Evolutionary conservation across 2,888 invertebrate species (phyloP).

Genomic region (Aricia artaxerxes): DNA sequence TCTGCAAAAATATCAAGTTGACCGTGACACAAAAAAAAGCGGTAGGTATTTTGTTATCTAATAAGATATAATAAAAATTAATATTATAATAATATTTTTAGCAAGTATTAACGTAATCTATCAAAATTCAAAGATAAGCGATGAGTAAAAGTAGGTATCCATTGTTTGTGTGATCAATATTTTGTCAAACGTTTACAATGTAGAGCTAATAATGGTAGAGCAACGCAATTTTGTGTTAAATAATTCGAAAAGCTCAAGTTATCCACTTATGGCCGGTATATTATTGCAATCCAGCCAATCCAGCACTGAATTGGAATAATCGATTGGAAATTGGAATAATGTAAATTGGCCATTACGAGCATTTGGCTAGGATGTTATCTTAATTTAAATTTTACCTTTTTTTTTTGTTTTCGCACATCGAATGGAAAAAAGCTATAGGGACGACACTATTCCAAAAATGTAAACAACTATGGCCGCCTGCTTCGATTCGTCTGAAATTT

Average conservation of each 20-base stretch:
- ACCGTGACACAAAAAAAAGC: conserved; percentile 35
- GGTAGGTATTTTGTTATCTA: conserved; percentile 24
- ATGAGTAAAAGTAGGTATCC: neutral
- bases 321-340: no score
- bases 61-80: neutral
- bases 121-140: neutral
- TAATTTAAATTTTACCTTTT: no score
- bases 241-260: neutral
- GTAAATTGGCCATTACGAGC: no score
- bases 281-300: no score
- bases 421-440: neutral
- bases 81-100: neutral
- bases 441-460: conserved; percentile 1
- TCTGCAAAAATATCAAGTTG: conserved; percentile 33
- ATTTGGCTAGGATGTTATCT: no score
- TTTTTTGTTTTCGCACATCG: neutral
- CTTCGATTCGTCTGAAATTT: neutral
- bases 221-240: neutral
- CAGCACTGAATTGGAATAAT: no score
- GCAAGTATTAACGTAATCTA: neutral
- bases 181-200: neutral
- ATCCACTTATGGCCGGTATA: no score
- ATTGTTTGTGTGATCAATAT: conserved; percentile 23
- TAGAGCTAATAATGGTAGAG: neutral
- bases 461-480: neutral